phyloP scores from a whole-genome alignment of 2,113 vertebrate species.

The Trogon surrucura region DNA sequence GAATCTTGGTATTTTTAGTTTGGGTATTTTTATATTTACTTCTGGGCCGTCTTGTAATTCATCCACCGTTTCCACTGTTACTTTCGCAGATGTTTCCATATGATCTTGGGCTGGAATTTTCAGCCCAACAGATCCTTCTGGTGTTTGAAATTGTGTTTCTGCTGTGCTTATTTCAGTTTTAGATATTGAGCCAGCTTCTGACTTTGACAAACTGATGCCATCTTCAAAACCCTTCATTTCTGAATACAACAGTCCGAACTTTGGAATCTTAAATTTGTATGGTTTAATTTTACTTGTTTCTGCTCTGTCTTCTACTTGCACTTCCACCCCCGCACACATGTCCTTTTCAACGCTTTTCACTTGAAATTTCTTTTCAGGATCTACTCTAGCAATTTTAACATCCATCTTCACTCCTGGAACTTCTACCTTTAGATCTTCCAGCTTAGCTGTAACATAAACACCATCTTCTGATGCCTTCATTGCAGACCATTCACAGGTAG shows the following conservation, averaged over 20 bases:
- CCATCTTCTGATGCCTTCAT: not conserved
- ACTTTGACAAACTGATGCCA: not conserved
- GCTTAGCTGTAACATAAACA: slow-evolving; percentile 11
- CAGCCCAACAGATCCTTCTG: not conserved
- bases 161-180: not conserved
- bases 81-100: not conserved
- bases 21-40: slow-evolving; percentile 66
- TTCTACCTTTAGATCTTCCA: slow-evolving; percentile 39
- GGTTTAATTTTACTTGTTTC: slow-evolving; percentile 52
- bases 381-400: slow-evolving; percentile 23
- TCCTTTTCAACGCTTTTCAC: slow-evolving; percentile 49
- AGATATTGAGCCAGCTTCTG: not conserved
- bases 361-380: slow-evolving; percentile 57
- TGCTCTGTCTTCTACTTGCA: slow-evolving; percentile 57
- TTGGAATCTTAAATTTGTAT: slow-evolving; percentile 59
- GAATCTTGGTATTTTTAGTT: slow-evolving; percentile 69
- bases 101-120: not conserved
- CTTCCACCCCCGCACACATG: not conserved
- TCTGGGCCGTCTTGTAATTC: slow-evolving; percentile 37
- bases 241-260: slow-evolving; percentile 34
- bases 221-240: slow-evolving; percentile 35
- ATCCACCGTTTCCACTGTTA: not conserved
- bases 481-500: not conserved
- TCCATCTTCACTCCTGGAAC: not conserved
- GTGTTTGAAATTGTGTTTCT: not conserved